A percentile compares a stretch with the other conserved stretches of the same genome.
Evolutionary conservation across 2,113 vertebrate species (phyloP).

Genomic region (Nymphicus hollandicus): DNA sequence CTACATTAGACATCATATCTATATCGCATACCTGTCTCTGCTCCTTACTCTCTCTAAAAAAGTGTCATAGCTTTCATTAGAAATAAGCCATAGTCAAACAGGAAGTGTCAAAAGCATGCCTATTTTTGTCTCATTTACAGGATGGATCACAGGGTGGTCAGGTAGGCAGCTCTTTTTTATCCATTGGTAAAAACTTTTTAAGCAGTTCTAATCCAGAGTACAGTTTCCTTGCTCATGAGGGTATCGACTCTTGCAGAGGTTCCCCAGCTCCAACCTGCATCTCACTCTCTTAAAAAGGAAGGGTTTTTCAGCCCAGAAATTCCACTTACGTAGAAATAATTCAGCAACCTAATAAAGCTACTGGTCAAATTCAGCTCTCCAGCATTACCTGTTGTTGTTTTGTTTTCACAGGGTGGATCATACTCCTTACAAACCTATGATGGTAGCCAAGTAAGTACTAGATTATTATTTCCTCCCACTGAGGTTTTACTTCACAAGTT

Average conservation of each 20-base stretch:
- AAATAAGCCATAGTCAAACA: background rate
- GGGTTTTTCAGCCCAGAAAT: background rate
- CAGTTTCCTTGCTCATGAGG: background rate
- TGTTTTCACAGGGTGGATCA: background rate
- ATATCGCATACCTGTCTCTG: background rate
- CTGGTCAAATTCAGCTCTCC: background rate
- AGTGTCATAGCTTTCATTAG: background rate
- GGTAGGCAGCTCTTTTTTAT: background rate
- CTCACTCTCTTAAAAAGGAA: background rate
- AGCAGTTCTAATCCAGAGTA: background rate
- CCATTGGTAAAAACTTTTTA: background rate
- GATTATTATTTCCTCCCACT: background rate
- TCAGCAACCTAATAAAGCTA: background rate
- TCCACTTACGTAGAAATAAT: background rate
- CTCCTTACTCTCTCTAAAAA: background rate
- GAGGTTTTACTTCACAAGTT: background rate
- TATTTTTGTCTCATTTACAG: background rate
- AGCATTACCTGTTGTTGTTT: background rate
- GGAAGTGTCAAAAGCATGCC: background rate
- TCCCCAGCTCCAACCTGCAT: background rate
- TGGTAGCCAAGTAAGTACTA: slow-evolving; percentile 4
- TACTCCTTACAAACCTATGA: slow-evolving; percentile 11
- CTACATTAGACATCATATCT: background rate
- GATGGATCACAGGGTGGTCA: background rate
- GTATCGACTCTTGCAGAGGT: background rate